These are phyloP conservation scores for Aethes cnicana DNA, from an alignment of 2,888 invertebrate species.

Conservation along the genomic window DNA sequence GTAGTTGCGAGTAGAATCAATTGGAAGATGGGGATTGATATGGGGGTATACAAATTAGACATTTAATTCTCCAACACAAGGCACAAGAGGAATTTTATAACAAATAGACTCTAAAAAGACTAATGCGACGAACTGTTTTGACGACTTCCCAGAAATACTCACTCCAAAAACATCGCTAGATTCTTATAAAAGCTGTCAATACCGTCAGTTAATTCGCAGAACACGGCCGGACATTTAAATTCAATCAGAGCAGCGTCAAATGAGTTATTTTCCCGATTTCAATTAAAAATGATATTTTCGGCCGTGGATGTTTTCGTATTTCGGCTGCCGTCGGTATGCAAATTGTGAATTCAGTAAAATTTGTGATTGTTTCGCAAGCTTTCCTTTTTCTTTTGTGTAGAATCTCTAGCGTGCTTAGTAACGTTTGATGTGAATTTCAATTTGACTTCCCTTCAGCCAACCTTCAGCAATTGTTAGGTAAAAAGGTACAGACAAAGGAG, in stretches of 20 bases:
- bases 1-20: too few relatives aligned
- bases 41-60: too few relatives aligned
- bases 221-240: too few relatives aligned
- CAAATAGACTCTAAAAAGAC: too few relatives aligned
- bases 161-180: too few relatives aligned
- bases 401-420: slow-evolving; percentile 47
- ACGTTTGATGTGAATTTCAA: slow-evolving; percentile 23
- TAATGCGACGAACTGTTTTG: too few relatives aligned
- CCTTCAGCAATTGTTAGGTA: slow-evolving; percentile 13
- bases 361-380: slow-evolving; percentile 66
- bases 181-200: too few relatives aligned
- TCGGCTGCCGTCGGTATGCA: slow-evolving; percentile 69
- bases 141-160: too few relatives aligned
- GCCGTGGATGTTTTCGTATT: slow-evolving; percentile 48
- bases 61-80: too few relatives aligned
- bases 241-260: slow-evolving; percentile 19
- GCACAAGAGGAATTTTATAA: too few relatives aligned
- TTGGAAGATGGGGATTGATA: too few relatives aligned
- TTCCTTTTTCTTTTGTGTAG: slow-evolving; percentile 61
- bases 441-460: slow-evolving; percentile 12
- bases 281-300: slow-evolving; percentile 34
- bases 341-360: slow-evolving; percentile 79
- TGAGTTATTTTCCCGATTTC: slow-evolving; percentile 21
- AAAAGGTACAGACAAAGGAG: background rate
- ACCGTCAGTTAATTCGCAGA: slow-evolving; percentile 9